Conservation (phyloP, 2,888 invertebrate species). For the Oscheius sp. region DNA sequence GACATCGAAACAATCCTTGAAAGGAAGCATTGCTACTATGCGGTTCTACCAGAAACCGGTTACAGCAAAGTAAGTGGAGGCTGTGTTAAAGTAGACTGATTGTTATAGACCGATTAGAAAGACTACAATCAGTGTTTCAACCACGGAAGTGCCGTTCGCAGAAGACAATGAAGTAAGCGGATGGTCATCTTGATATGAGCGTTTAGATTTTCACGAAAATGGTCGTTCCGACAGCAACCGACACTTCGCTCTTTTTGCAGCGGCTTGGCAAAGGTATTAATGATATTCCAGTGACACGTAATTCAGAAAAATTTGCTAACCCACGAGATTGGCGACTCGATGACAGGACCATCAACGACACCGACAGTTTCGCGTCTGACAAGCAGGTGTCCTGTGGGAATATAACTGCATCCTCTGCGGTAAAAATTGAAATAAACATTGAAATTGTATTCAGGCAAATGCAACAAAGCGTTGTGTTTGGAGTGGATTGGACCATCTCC, state of each 20-base stretch:
- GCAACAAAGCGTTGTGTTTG: slow-evolving; percentile 44
- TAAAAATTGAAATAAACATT: slow-evolving; percentile 2
- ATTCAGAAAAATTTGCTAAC: slow-evolving; percentile 37
- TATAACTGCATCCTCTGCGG: slow-evolving; percentile 41
- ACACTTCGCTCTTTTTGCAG: background rate
- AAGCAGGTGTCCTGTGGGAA: slow-evolving; percentile 45
- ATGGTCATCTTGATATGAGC: background rate
- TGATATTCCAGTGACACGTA: background rate
- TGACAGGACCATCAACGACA: slow-evolving; percentile 56
- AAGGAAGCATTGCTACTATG: slow-evolving; percentile 29
- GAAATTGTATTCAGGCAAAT: too few species aligned
- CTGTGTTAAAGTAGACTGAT: background rate
- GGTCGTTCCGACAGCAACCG: background rate
- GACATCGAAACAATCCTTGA: slow-evolving; percentile 2
- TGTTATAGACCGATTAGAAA: background rate
- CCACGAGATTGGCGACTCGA: slow-evolving; percentile 56
- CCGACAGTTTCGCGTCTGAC: slow-evolving; percentile 45
- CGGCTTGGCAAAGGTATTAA: background rate
- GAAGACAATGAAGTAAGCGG: slow-evolving; percentile 20
- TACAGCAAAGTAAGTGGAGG: background rate
- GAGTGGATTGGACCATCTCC: slow-evolving; percentile 54
- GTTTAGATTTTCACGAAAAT: slow-evolving; percentile 5
- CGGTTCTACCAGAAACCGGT: slow-evolving; percentile 12
- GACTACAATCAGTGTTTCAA: background rate
- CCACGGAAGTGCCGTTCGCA: slow-evolving; percentile 22